Base-by-base conservation (phyloP, 2,888 invertebrate genomes). In the Poecilobothrus nobilitatus region DNA sequence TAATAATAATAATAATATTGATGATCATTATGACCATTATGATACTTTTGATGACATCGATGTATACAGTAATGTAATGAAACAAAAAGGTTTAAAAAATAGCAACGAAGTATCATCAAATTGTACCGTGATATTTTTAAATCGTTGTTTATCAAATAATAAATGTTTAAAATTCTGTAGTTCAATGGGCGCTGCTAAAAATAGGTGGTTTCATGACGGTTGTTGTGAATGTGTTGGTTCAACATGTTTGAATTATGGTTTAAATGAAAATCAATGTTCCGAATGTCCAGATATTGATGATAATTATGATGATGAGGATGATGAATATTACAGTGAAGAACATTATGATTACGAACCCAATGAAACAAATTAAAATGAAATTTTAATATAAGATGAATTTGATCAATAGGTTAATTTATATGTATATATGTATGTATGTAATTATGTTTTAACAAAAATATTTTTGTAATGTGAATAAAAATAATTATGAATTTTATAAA, bases 121-220 rank as follows among this genome's bases (percentile, higher is more conserved):
- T 71, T 80, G 80, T 72, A 80, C 81, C 0, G 78, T 80, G 27
- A 76, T 81, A 63, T 80, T 76, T 70, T 74, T 79, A 67, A 79
- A 79, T 73, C 72, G 74, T 4, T 80, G 80, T 72, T 74, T 75
- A 2, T 75, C 76, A 1, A 74, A 76, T 22, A 75, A 74, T 70
- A 81, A 80, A 69, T 80, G 80, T 71, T 73, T 71, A 63, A 73
- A 77, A 63, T 76, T 78, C 71, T 80, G 80, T 70, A 78, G 80
- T 68, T 80, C 78, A 72, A 79, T 81, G 79, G 81, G 81, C 0
- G 76, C 80, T 9, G 78, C 73, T 67, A 79, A 80, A 81, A 94
- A 86, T 83, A 88, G 95, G 73, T 95, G 95, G 95, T 95, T 95
- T 82, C 94, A 95, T 80, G 92, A 94, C 77, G 95, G 95, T 6